phyloP scores from a whole-genome alignment of 2,797 vertebrate genomes.

The Macroramphosus scolopax region DNA sequence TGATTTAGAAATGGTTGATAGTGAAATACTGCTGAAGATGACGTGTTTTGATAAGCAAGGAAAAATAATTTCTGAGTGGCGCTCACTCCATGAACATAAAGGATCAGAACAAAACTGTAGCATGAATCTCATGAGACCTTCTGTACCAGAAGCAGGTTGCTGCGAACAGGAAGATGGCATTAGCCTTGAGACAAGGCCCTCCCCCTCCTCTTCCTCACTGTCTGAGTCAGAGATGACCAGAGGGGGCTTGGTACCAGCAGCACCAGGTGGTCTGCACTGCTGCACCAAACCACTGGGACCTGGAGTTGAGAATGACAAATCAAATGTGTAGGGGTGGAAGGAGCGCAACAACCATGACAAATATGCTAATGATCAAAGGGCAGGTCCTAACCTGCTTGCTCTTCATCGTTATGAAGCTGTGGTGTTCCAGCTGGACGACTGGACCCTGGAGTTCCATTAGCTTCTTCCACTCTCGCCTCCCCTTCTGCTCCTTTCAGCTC shows the following conservation, averaged over 20 bases:
- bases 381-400: constrained; percentile 87
- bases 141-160: constrained; percentile 61
- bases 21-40: too few relatives aligned
- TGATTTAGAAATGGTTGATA: too few relatives aligned
- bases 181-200: constrained; percentile 72
- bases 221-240: constrained; percentile 92
- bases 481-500: constrained; percentile 56
- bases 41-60: too few relatives aligned
- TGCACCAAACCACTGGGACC: constrained; percentile 88
- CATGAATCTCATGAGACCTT: too few relatives aligned
- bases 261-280: constrained; percentile 72
- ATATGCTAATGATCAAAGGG: not conserved
- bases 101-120: too few relatives aligned
- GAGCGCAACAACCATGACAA: too few relatives aligned
- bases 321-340: too few relatives aligned
- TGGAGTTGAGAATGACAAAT: constrained; percentile 42
- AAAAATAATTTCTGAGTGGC: too few relatives aligned
- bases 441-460: constrained; percentile 62
- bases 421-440: constrained; percentile 65
- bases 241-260: constrained; percentile 78
- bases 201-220: constrained; percentile 91
- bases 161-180: constrained; percentile 62
- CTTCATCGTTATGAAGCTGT: constrained; percentile 88
- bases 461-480: constrained; percentile 54
- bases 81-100: too few relatives aligned